phyloP scores from a whole-genome alignment of 53 echinoderm and acorn worm genomes.

The Hippasteria phrygiana region DNA sequence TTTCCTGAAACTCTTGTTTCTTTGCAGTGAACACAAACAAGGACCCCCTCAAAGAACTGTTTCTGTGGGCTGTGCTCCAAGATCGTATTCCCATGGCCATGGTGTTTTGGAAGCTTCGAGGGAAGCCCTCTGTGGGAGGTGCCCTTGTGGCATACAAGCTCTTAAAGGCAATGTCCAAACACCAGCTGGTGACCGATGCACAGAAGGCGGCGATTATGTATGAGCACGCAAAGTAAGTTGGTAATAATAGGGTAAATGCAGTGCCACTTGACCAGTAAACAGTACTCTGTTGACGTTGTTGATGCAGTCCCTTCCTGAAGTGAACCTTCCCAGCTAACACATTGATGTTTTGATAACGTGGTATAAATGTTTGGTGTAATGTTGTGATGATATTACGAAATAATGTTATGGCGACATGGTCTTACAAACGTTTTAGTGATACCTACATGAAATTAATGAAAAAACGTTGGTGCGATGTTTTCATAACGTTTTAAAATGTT shows the following conservation, averaged over 20 bases:
- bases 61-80: conserved; percentile 85
- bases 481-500: too few relatives aligned
- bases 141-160: conserved; percentile 76
- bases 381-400: too few relatives aligned
- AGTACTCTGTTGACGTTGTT: too few relatives aligned
- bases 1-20: background rate
- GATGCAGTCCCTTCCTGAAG: too few relatives aligned
- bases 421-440: too few relatives aligned
- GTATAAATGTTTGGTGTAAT: too few relatives aligned
- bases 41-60: conserved; percentile 65
- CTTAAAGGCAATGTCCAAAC: conserved; percentile 65
- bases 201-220: conserved; percentile 63
- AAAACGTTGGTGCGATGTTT: too few relatives aligned
- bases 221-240: conserved; percentile 61
- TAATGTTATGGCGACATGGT: too few relatives aligned
- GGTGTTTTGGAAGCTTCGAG: conserved; percentile 82
- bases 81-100: conserved; percentile 68
- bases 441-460: too few relatives aligned
- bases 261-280: too few relatives aligned
- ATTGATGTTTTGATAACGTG: too few relatives aligned
- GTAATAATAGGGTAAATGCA: background rate
- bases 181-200: conserved; percentile 60
- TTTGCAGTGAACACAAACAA: background rate
- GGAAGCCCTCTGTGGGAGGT: conserved; percentile 76
- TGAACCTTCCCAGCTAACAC: too few relatives aligned